Evolutionary conservation across 2,113 vertebrate genomes (phyloP).

Genomic region (Rhinopomastus cyanomelas): DNA sequence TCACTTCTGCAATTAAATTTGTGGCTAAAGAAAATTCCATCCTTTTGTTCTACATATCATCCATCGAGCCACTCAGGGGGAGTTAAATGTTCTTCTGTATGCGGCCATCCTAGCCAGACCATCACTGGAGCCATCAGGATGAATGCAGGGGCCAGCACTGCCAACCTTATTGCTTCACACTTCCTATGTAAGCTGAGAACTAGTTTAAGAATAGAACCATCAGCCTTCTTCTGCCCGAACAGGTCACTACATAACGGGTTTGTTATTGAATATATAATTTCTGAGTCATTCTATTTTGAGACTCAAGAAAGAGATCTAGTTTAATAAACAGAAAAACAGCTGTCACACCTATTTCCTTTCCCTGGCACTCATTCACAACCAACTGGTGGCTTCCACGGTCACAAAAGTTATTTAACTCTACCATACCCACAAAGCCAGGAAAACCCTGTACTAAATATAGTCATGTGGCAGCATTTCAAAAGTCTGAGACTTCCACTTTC

Average conservation of each 20-base stretch:
- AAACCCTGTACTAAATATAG: neutral
- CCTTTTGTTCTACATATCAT: neutral
- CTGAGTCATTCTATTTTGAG: conserved; percentile 67
- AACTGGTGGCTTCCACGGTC: neutral
- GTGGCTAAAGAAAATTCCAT: neutral
- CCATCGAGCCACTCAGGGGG: neutral
- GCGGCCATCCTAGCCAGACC: neutral
- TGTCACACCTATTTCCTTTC: conserved; percentile 54
- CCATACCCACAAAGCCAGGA: neutral
- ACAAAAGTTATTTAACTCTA: conserved; percentile 29
- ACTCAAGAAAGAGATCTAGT: conserved; percentile 12
- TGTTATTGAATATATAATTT: conserved; percentile 59
- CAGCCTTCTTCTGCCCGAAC: conserved; percentile 25
- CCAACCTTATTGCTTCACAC: conserved; percentile 13
- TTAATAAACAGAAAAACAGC: conserved; percentile 65
- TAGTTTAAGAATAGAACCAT: conserved; percentile 16
- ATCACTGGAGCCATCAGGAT: neutral
- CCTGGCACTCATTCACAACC: conserved; percentile 62
- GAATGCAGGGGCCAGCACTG: neutral
- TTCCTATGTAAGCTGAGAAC: conserved; percentile 32
- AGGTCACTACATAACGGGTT: conserved; percentile 55
- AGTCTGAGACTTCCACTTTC: neutral
- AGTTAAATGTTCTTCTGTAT: neutral
- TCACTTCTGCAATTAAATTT: neutral
- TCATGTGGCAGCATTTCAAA: neutral